Conservation (phyloP, 2,113 vertebrate species). For the Pseudopipra pipra region DNA sequence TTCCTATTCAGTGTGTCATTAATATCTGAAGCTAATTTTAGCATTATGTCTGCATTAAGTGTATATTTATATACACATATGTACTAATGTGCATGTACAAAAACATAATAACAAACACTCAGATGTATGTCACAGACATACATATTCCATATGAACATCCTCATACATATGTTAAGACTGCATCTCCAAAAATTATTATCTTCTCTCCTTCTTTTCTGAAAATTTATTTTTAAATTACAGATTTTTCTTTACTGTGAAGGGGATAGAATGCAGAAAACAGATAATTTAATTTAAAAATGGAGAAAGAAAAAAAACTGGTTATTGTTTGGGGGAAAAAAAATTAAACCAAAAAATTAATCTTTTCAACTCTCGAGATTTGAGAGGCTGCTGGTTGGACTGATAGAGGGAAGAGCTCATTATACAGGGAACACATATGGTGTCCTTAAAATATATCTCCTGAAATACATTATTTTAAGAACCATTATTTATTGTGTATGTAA, state of each 20-base stretch:
- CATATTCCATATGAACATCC: neutral
- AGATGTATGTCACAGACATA: rapidly evolving
- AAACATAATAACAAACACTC: neutral
- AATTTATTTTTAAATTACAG: neutral
- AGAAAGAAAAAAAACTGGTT: neutral
- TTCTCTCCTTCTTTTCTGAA: neutral
- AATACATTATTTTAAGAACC: slow-evolving; percentile 66
- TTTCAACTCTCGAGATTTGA: neutral
- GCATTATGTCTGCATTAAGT: rapidly evolving
- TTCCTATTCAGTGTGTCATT: neutral
- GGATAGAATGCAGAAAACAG: neutral
- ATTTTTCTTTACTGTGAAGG: neutral
- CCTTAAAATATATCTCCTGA: slow-evolving; percentile 51
- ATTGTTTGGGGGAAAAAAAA: neutral
- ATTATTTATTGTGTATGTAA: slow-evolving; percentile 65
- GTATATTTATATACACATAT: neutral
- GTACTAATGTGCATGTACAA: rapidly evolving
- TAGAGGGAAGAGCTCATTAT: slow-evolving; percentile 15
- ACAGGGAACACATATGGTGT: slow-evolving; percentile 37
- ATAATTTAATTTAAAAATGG: neutral
- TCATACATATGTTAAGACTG: neutral
- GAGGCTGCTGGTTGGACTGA: neutral
- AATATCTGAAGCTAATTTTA: neutral
- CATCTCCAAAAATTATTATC: neutral
- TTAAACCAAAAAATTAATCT: neutral